Percentiles rank a stretch among this genome's conserved stretches.
Conservation (phyloP, 2,113 vertebrate species). For the Actenoides lindsayi region DNA sequence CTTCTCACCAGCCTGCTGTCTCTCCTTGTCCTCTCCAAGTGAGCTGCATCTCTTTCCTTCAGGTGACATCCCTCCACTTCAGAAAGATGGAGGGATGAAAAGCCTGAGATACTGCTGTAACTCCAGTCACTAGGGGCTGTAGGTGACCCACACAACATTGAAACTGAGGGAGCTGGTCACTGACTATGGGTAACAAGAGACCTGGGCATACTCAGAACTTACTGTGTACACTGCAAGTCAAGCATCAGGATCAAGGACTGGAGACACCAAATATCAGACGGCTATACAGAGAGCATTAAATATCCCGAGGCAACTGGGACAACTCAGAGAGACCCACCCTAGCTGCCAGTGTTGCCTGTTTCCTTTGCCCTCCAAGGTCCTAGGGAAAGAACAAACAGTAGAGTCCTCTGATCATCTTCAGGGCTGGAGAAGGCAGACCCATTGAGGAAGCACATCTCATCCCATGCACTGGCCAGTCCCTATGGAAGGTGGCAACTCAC, state of each 20-base stretch:
- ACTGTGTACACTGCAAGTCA: background rate
- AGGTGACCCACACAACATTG: background rate
- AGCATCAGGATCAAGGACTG: background rate
- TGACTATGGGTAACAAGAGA: background rate
- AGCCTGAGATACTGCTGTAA: background rate
- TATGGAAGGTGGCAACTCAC: background rate
- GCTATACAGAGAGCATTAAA: background rate
- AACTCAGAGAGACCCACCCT: background rate
- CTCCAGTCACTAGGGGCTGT: background rate
- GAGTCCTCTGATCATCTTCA: background rate
- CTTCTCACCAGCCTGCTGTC: background rate
- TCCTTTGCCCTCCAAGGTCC: background rate
- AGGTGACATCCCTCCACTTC: background rate
- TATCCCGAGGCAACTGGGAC: background rate
- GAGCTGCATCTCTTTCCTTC: background rate
- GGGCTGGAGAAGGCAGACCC: background rate
- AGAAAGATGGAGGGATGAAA: background rate
- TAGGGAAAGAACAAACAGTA: background rate
- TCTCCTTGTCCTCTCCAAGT: background rate
- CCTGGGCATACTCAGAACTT: background rate
- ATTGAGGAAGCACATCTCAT: background rate
- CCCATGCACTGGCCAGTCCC: fast-evolving
- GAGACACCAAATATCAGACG: background rate
- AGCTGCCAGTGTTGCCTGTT: background rate
- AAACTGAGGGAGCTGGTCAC: background rate